These are phyloP conservation scores for Phasia obesa DNA, from an alignment of 2,888 invertebrate species.

Conservation along the genomic window DNA sequence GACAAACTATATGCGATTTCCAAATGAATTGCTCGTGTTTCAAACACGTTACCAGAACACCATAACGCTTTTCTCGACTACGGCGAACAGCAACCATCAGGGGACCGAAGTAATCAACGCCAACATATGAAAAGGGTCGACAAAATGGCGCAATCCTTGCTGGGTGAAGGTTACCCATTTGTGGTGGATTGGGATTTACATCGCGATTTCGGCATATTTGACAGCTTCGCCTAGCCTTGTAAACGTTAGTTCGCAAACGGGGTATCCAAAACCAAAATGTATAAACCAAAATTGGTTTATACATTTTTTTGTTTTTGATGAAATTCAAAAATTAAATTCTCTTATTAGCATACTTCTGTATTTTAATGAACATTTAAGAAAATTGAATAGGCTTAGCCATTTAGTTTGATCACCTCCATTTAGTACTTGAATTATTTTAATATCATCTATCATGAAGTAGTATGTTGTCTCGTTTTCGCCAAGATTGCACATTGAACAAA, in stretches of 20 bases:
- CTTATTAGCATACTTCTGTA: no score
- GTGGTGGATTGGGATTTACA: slow-evolving; percentile 24
- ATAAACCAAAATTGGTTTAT: no score
- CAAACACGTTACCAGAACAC: slow-evolving; percentile 58
- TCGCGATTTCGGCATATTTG: slow-evolving; percentile 35
- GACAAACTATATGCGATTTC: slow-evolving; percentile 52
- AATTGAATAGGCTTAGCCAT: no score
- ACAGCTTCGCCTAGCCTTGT: slow-evolving; percentile 22
- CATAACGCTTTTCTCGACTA: slow-evolving; percentile 50
- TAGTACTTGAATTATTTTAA: no score
- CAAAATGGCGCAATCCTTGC: slow-evolving; percentile 26
- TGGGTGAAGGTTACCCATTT: slow-evolving; percentile 35
- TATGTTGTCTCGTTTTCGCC: no score
- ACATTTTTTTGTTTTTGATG: no score
- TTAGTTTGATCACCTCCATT: no score
- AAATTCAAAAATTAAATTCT: no score
- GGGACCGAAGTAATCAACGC: slow-evolving; percentile 63
- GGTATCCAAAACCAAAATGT: slow-evolving; percentile 18
- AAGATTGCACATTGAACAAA: no score
- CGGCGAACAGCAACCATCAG: slow-evolving; percentile 43
- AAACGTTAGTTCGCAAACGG: slow-evolving; percentile 2
- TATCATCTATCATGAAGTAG: no score
- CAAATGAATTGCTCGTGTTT: slow-evolving; percentile 47
- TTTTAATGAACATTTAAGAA: no score
- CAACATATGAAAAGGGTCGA: slow-evolving; percentile 42